A percentile compares a stretch with the other conserved stretches of the same genome.
phyloP scores from a whole-genome alignment of 1,140 invertebrate genomes.

The Papilio dardanus region DNA sequence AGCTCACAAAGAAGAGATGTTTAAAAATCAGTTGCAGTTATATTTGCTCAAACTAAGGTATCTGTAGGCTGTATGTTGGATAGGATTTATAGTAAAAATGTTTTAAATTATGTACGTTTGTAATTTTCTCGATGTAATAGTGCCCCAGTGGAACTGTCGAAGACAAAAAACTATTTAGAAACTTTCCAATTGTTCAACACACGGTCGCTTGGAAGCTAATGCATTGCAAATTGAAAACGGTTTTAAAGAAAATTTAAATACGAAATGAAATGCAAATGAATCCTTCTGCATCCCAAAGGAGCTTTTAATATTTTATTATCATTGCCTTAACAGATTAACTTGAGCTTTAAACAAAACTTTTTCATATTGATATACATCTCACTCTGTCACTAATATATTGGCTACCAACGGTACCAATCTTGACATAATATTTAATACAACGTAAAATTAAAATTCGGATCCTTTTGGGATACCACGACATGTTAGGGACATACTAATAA shows the following conservation, averaged over 20 bases:
- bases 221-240: slow-evolving; percentile 22
- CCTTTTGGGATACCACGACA: too few relatives aligned
- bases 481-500: too few relatives aligned
- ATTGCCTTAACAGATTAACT: slow-evolving; percentile 12
- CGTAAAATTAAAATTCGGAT: too few relatives aligned
- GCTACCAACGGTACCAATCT: neutral
- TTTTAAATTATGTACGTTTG: neutral
- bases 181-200: slow-evolving; percentile 4
- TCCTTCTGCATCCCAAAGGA: slow-evolving; percentile 6
- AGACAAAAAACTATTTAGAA: slow-evolving; percentile 4
- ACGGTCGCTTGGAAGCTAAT: neutral
- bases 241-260: slow-evolving; percentile 22
- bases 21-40: too few relatives aligned
- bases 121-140: neutral
- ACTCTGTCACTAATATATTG: neutral
- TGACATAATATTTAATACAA: too few relatives aligned
- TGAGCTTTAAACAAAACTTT: neutral
- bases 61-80: too few relatives aligned
- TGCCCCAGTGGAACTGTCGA: neutral
- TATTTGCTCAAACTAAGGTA: too few relatives aligned
- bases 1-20: too few relatives aligned
- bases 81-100: too few relatives aligned
- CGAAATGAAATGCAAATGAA: slow-evolving; percentile 16
- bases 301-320: slow-evolving; percentile 16
- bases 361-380: neutral